phyloP scores from a whole-genome alignment of 2,888 invertebrate species.

The Lochmaea crataegi region DNA sequence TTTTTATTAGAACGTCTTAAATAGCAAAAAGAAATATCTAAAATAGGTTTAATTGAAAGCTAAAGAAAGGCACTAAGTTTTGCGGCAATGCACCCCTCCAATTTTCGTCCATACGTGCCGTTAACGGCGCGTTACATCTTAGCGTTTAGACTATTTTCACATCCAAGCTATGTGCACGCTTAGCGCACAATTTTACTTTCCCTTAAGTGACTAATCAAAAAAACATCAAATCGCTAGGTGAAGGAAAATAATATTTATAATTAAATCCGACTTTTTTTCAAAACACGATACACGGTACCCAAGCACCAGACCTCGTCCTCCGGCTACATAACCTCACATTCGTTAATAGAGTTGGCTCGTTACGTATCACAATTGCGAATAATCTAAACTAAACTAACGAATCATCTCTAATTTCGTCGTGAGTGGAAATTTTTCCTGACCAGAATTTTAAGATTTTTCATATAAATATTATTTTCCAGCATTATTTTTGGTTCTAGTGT shows the following conservation, averaged over 20 bases:
- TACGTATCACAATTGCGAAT: too few species aligned
- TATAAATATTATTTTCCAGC: constrained; percentile 25
- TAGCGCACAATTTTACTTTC: constrained; percentile 49
- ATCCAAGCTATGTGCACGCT: constrained; percentile 59
- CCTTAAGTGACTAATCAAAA: constrained; percentile 18
- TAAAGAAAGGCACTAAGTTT: constrained; percentile 62
- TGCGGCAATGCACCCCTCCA: constrained; percentile 66
- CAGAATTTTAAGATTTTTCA: not conserved
- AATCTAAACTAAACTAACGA: too few species aligned
- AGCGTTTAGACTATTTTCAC: constrained; percentile 50
- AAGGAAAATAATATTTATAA: constrained; percentile 20
- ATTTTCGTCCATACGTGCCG: constrained; percentile 62
- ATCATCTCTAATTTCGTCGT: too few species aligned
- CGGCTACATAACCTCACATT: not conserved
- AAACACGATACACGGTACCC: not conserved
- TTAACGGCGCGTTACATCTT: constrained; percentile 42
- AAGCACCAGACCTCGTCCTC: not conserved
- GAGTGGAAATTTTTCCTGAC: not conserved
- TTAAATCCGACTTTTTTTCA: not conserved
- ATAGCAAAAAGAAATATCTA: constrained; percentile 37
- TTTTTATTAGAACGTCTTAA: constrained; percentile 61
- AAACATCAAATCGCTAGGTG: constrained; percentile 23
- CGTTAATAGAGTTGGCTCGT: not conserved
- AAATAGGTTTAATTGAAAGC: constrained; percentile 57
- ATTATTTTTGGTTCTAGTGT: constrained; percentile 35